Evolutionary conservation across 2,888 invertebrate genomes (phyloP).

Genomic region (Geotrupes spiniger): DNA sequence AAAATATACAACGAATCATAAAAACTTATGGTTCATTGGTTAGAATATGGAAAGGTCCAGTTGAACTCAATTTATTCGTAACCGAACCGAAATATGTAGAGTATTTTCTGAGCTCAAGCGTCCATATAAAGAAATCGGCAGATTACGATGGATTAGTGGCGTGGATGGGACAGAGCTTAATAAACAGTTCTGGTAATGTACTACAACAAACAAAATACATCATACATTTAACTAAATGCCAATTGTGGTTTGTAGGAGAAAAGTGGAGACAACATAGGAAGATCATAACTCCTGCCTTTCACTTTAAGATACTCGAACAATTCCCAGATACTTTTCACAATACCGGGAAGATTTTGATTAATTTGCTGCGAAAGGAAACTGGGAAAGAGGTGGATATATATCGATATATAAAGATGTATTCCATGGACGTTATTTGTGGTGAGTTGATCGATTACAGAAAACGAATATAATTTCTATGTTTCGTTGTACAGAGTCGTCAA

Average conservation of each 20-base stretch:
- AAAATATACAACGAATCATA: constrained; percentile 11
- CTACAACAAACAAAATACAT: too few relatives aligned
- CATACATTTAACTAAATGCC: too few relatives aligned
- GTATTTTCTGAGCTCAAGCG: constrained; percentile 26
- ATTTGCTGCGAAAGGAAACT: constrained; percentile 26
- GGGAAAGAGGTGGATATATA: constrained; percentile 47
- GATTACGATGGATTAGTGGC: constrained; percentile 28
- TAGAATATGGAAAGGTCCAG: constrained; percentile 21
- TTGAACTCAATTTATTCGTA: constrained; percentile 22
- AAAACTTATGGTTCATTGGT: constrained; percentile 25
- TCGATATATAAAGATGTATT: constrained; percentile 47
- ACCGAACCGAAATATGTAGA: constrained; percentile 29
- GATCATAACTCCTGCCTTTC: constrained; percentile 51
- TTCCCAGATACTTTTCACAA: constrained; percentile 46
- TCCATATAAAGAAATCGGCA: constrained; percentile 28
- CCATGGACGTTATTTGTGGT: constrained; percentile 49
- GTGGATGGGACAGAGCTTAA: constrained; percentile 29
- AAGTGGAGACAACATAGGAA: constrained; percentile 50
- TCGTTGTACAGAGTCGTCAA: constrained; percentile 29
- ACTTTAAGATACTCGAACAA: constrained; percentile 48
- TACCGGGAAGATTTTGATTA: constrained; percentile 50
- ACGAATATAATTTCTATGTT: too few relatives aligned
- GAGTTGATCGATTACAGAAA: constrained; percentile 24
- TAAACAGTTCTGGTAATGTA: constrained; percentile 25
- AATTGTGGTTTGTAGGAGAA: constrained; percentile 45